phyloP scores from a whole-genome alignment of 2,888 invertebrate species.

The Eristalis intricaria region DNA sequence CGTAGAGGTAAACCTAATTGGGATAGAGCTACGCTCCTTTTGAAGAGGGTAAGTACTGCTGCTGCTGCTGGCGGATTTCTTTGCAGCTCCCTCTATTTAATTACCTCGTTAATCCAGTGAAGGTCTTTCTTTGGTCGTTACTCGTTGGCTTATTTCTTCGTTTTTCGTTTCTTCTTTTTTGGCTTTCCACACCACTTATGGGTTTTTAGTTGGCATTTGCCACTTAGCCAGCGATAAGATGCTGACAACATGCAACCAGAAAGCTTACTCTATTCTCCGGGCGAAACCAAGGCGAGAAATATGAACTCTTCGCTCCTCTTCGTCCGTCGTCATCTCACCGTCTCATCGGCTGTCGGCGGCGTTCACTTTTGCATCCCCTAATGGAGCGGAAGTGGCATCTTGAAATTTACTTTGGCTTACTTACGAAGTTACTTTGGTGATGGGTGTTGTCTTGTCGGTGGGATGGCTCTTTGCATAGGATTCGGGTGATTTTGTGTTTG shows the following conservation, averaged over 20 bases:
- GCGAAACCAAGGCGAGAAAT: background rate
- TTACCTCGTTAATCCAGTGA: conserved; percentile 24
- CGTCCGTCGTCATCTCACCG: too few relatives aligned
- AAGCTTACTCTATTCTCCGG: background rate
- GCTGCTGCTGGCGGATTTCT: conserved; percentile 4
- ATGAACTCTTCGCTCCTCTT: background rate
- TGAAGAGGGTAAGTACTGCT: conserved; percentile 56
- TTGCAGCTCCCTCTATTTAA: conserved; percentile 17
- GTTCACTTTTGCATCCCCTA: conserved; percentile 46
- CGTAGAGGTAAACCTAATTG: conserved; percentile 63
- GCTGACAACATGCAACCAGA: conserved; percentile 26
- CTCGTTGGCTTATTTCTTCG: too few relatives aligned
- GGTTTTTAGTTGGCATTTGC: conserved; percentile 5
- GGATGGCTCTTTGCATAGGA: conserved; percentile 31
- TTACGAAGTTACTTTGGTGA: conserved; percentile 32
- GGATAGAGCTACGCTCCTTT: conserved; percentile 46
- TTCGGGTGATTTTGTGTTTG: conserved; percentile 26
- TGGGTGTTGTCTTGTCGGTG: conserved; percentile 22
- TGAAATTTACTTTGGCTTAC: conserved; percentile 56
- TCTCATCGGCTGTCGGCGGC: background rate
- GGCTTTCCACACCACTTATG: background rate
- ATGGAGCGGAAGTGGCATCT: conserved; percentile 62
- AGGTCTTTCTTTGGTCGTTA: background rate
- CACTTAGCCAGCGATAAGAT: conserved; percentile 28
- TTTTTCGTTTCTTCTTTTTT: background rate